Conservation (phyloP, 2,113 vertebrate genomes). For the Dasyprocta punctata region DNA sequence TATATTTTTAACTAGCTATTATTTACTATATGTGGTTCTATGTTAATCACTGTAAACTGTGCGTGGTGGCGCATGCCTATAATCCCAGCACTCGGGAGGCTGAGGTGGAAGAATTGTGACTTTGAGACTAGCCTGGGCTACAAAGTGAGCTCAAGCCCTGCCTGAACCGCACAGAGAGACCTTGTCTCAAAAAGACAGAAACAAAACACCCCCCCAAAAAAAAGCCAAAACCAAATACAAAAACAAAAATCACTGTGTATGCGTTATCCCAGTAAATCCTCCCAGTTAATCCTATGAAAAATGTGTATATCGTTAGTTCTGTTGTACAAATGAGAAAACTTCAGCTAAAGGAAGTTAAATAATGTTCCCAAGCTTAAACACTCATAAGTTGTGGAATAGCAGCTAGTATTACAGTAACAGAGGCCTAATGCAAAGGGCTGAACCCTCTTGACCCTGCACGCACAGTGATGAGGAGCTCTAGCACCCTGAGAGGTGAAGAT, state of each 20-base stretch:
- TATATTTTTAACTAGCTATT: neutral
- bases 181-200: no score
- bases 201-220: no score
- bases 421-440: neutral
- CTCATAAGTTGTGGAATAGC: neutral
- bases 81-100: no score
- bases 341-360: neutral
- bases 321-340: neutral
- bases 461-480: accelerated
- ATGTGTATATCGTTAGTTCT: neutral
- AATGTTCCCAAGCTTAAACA: neutral
- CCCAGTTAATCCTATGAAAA: neutral
- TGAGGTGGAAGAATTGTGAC: no score
- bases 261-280: neutral
- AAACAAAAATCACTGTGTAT: no score
- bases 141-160: no score
- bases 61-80: no score
- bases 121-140: no score
- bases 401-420: neutral
- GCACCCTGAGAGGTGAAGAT: accelerated
- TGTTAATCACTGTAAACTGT: neutral
- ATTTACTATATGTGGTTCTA: no score
- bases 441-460: no score
- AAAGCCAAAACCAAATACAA: no score
- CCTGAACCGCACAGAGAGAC: no score